Percentiles rank a stretch among this genome's conserved stretches.
These are phyloP conservation scores for Cenopis cana DNA, from an alignment of 2,888 invertebrate genomes.

Conservation along the genomic window DNA sequence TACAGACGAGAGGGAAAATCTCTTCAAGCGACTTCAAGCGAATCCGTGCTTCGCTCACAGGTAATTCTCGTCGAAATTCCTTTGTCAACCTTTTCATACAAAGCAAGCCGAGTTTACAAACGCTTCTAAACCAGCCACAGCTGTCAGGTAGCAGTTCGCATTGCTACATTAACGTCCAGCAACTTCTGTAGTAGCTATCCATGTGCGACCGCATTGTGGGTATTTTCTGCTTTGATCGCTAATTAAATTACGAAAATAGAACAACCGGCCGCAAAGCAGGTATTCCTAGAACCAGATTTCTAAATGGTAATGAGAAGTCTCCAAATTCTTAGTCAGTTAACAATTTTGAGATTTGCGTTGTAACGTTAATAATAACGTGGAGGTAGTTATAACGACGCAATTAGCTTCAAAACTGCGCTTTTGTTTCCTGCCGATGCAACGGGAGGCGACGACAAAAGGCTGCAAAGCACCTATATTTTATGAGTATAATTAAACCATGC, in stretches of 20 bases:
- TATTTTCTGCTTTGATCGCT: not conserved
- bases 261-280: conserved; percentile 14
- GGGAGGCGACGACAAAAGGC: conserved; percentile 6
- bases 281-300: conserved; percentile 28
- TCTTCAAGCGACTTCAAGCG: not conserved
- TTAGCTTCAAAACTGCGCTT: conserved; percentile 10
- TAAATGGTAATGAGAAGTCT: conserved; percentile 1
- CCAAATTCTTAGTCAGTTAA: conserved; percentile 7
- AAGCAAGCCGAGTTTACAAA: conserved; percentile 24
- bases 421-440: conserved; percentile 10
- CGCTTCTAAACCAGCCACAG: conserved; percentile 26
- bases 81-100: conserved; percentile 31
- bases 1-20: not conserved
- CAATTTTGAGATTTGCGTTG: conserved; percentile 10
- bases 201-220: not conserved
- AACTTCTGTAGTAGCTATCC: not conserved
- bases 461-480: conserved; percentile 1
- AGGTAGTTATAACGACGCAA: conserved; percentile 1
- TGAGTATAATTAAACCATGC: conserved; percentile 12
- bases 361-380: conserved; percentile 5
- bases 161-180: conserved; percentile 5
- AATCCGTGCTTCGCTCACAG: conserved; percentile 7
- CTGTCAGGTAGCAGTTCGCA: conserved; percentile 27
- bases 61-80: conserved; percentile 23
- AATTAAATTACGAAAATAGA: conserved; percentile 32